Percentiles rank a stretch among this genome's conserved stretches.
Evolutionary conservation across 1,140 invertebrate species (phyloP).

Genomic region (Coelopa frigida): DNA sequence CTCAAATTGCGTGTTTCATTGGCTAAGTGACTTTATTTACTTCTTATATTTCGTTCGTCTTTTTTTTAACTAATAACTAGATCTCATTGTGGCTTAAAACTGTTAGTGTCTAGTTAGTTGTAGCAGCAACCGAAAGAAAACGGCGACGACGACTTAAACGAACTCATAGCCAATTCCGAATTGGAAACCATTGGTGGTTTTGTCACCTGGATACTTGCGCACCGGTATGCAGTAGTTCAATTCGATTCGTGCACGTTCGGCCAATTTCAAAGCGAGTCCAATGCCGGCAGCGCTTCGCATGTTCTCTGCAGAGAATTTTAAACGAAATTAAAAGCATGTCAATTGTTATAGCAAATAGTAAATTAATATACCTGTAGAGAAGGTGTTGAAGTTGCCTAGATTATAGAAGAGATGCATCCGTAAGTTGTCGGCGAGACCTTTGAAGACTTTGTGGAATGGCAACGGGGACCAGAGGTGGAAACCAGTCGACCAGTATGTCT

Average conservation of each 20-base stretch:
- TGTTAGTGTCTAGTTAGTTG: too few species aligned
- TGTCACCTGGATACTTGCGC: constrained; percentile 24
- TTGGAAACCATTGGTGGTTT: constrained; percentile 31
- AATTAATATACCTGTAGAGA: constrained; percentile 24
- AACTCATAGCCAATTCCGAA: constrained; percentile 44
- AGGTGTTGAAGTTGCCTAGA: constrained; percentile 36
- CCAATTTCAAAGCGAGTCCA: constrained; percentile 38
- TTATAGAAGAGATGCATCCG: constrained; percentile 43
- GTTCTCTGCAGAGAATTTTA: constrained; percentile 21
- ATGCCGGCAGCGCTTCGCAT: constrained; percentile 37
- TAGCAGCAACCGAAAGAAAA: neutral
- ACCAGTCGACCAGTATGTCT: constrained; percentile 38
- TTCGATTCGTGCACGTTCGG: constrained; percentile 41
- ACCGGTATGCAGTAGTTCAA: constrained; percentile 42
- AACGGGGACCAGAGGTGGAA: constrained; percentile 39
- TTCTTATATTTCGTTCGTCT: neutral
- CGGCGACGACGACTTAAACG: constrained; percentile 19
- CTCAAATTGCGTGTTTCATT: constrained; percentile 1
- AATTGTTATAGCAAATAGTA: neutral
- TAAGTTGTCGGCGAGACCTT: constrained; percentile 37
- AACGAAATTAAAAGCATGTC: constrained; percentile 1
- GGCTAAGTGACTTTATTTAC: neutral
- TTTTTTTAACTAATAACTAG: neutral
- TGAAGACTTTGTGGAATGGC: constrained; percentile 37
- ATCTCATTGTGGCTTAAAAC: neutral